phyloP scores from a whole-genome alignment of 2,113 vertebrate genomes.

The Myrmophylax atrothorax region DNA sequence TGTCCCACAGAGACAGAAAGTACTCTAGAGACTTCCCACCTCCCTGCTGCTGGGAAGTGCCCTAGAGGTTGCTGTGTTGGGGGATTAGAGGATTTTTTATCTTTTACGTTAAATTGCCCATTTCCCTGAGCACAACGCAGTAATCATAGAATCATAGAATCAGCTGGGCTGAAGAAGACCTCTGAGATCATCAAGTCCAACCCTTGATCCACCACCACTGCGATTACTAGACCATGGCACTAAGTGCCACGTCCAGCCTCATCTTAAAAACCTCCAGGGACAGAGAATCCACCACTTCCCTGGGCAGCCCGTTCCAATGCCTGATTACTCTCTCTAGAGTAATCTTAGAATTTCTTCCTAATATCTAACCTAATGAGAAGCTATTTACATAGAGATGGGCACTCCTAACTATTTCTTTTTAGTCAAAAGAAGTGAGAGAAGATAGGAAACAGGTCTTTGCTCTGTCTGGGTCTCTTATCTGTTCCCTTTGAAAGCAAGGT shows the following conservation, averaged over 20 bases:
- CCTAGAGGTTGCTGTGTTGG: neutral
- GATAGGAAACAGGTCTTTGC: neutral
- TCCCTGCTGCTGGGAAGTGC: neutral
- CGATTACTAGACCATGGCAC: no score
- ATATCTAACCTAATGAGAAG: no score
- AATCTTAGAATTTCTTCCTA: no score
- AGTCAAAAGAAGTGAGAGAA: neutral
- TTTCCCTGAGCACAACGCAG: neutral
- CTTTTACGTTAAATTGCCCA: neutral
- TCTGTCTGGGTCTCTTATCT: neutral
- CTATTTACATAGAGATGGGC: neutral
- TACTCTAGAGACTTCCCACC: fast-evolving
- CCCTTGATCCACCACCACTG: no score
- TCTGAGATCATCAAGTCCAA: no score
- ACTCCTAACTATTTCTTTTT: neutral
- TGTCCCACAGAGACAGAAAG: fast-evolving
- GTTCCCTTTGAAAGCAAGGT: neutral
- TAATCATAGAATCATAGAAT: no score
- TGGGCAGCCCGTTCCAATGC: no score
- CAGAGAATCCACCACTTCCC: no score
- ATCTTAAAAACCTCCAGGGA: no score
- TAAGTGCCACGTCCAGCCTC: no score
- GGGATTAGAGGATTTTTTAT: neutral
- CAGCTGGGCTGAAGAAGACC: no score
- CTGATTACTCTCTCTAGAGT: no score